Evolutionary conservation across 2,888 invertebrate species (phyloP), one percentile per base, ranked within the genome.

Genomic region (Spialia ferax): DNA sequence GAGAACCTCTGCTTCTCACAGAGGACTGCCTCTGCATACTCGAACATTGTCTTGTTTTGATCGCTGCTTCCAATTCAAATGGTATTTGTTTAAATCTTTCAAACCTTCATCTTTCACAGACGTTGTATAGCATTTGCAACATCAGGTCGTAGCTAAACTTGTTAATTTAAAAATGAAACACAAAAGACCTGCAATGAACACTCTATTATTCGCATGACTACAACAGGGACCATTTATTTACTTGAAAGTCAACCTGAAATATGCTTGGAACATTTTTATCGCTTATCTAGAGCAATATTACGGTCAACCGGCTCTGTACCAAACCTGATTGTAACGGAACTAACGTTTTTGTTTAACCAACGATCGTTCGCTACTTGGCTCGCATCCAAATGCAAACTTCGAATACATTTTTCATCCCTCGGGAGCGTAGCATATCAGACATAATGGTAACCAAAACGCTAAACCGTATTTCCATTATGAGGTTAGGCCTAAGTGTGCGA

Each of bases 401-500:
- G 38, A 38, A 65, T 59, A 65, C 59, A 65, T 65, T 65, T 65
- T 65, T 65, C 65, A 65, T 65, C 59, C 65, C 59, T 26, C 52
- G 65, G 52, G 59, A 60, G 26, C 65, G 59, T 35, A 59, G 52
- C 65, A 52, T 65, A 65, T 65, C 65, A 65, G 59, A 52, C 52
- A 59, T 59, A 66, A 66, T 66, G 52, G 52, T 59, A 66, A 60
- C 65, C 65, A 52, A 60, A 66, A 66, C 59, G 59, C 65, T 66
- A 66, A 66, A 54, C 65, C 65, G 65, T 42, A 66, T 66, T 64
- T 66, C 65, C 52, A 60, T 66, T 66, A 66, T 66, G 65, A 65
- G 59, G 65, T 65, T 65, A 65, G 65, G 65, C 52, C 65, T 66
- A 66, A 66, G 65, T 60, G 65, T 52, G 52, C 52, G 65, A 65